Percentiles rank a stretch among this genome's conserved stretches.
These are phyloP conservation scores for Scaptomyza pallida DNA, from an alignment of 1,140 invertebrate genomes.

Conservation along the genomic window DNA sequence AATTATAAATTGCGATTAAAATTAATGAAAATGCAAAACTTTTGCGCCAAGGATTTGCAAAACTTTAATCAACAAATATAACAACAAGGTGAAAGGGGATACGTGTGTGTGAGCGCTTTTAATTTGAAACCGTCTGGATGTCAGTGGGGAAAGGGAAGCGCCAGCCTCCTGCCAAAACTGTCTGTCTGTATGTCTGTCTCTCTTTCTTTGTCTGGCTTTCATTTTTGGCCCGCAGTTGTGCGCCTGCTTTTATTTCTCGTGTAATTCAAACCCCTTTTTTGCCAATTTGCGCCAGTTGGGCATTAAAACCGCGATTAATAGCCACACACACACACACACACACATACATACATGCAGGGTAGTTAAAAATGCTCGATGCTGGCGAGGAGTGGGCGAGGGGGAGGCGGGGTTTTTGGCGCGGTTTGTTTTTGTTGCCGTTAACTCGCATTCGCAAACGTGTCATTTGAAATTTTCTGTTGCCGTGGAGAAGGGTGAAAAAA, in stretches of 20 bases:
- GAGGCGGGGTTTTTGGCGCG: too few relatives aligned
- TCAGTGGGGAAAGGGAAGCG: constrained; percentile 15
- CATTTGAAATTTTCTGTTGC: constrained; percentile 75
- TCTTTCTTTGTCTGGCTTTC: constrained; percentile 4
- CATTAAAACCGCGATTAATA: constrained; percentile 82
- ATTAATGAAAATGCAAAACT: constrained; percentile 63
- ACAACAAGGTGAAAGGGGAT: neutral
- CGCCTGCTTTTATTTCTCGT: neutral
- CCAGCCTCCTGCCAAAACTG: constrained; percentile 28
- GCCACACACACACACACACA: constrained; percentile 41
- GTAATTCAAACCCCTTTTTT: constrained; percentile 76
- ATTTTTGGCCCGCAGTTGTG: neutral
- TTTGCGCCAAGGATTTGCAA: constrained; percentile 23
- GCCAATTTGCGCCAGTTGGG: constrained; percentile 78
- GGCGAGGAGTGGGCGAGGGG: neutral
- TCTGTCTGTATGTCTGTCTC: constrained; percentile 36
- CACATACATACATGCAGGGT: constrained; percentile 28
- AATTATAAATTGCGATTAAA: constrained; percentile 72
- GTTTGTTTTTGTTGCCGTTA: constrained; percentile 1
- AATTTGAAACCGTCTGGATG: constrained; percentile 77
- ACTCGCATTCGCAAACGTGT: constrained; percentile 66
- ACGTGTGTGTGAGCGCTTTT: constrained; percentile 70
- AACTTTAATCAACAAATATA: constrained; percentile 8
- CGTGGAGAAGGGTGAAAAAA: constrained; percentile 25
- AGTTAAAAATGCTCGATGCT: constrained; percentile 62